Evolutionary conservation across 1,140 invertebrate species (phyloP).

Genomic region (Papilio aristodemus): DNA sequence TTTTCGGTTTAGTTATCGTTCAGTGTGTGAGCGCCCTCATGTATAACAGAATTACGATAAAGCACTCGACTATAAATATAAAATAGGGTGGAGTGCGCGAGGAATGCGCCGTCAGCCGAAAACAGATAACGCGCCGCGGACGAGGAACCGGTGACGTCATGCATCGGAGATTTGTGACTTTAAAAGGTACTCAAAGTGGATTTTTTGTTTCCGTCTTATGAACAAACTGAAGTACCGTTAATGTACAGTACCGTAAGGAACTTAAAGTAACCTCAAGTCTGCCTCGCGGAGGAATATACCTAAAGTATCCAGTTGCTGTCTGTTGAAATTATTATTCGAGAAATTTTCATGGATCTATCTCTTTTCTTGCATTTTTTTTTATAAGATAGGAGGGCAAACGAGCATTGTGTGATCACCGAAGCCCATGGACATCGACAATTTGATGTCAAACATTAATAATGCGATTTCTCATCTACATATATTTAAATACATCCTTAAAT

Average conservation of each 20-base stretch:
- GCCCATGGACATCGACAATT: not conserved
- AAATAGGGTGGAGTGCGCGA: constrained; percentile 45
- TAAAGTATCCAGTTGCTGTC: not conserved
- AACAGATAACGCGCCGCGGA: constrained; percentile 54
- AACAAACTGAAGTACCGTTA: not conserved
- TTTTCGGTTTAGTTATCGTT: not conserved
- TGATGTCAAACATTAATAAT: not conserved
- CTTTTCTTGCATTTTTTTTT: no score
- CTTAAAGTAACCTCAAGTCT: not conserved
- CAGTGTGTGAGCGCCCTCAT: constrained; percentile 15
- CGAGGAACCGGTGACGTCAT: constrained; percentile 50
- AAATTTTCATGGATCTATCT: no score
- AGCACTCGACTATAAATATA: constrained; percentile 50
- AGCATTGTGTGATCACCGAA: no score
- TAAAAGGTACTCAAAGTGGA: not conserved
- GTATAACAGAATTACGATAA: constrained; percentile 41
- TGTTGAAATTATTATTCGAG: not conserved
- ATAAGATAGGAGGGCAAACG: no score
- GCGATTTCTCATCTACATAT: not conserved
- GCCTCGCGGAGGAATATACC: not conserved
- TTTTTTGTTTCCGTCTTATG: not conserved
- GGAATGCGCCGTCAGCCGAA: constrained; percentile 55
- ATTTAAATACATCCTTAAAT: not conserved
- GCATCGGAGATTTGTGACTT: constrained; percentile 16
- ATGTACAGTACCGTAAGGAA: not conserved